These are phyloP conservation scores for Brenthis daphne DNA, from an alignment of 2,888 invertebrate genomes.

Conservation along the genomic window DNA sequence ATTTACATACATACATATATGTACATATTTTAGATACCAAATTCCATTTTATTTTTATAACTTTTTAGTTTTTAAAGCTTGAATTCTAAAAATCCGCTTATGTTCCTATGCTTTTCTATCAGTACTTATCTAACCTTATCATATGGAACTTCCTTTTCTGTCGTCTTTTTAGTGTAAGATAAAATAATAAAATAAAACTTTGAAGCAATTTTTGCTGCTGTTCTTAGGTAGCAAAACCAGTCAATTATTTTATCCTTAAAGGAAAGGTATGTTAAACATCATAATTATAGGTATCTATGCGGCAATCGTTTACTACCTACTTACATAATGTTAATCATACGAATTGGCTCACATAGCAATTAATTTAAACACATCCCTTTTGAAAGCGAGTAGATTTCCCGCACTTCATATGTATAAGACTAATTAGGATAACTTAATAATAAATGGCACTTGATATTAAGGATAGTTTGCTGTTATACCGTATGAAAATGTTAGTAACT, in stretches of 20 bases:
- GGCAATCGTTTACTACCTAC: conserved; percentile 16
- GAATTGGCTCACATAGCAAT: conserved; percentile 12
- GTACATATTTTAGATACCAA: no score
- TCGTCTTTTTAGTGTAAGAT: conserved; percentile 1
- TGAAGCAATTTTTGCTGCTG: background rate
- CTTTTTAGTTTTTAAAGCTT: no score
- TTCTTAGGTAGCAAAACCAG: conserved; percentile 12
- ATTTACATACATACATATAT: no score
- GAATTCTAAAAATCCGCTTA: no score
- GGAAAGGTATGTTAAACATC: conserved; percentile 22
- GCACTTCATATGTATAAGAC: background rate
- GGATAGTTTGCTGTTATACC: no score
- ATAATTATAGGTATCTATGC: conserved; percentile 24
- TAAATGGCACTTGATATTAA: no score
- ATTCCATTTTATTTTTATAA: no score
- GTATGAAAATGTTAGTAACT: no score
- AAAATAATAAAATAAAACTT: conserved; percentile 12
- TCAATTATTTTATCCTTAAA: conserved; percentile 25
- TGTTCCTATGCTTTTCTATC: background rate
- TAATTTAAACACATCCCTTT: conserved; percentile 19
- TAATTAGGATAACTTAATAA: conserved; percentile 16
- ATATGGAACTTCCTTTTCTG: conserved; percentile 12
- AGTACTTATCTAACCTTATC: background rate
- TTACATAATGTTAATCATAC: conserved; percentile 25
- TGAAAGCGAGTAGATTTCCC: conserved; percentile 22